Evolutionary conservation across 2,888 invertebrate species (phyloP).

Genomic region (Arctia plantaginis): DNA sequence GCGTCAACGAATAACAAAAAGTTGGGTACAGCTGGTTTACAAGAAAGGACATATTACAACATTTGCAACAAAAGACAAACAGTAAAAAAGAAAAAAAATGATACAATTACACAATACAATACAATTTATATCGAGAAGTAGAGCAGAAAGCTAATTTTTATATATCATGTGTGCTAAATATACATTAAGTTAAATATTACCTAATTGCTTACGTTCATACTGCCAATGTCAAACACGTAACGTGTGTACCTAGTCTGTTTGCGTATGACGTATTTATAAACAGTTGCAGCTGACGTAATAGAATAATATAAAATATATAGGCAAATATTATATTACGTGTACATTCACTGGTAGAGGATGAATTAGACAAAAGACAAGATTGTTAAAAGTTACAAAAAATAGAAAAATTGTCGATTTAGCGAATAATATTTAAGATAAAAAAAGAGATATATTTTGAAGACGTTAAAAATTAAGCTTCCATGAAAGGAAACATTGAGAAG

Average conservation of each 20-base stretch:
- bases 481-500: constrained; percentile 79
- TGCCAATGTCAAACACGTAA: not conserved
- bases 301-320: not conserved
- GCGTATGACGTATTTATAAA: constrained; percentile 1
- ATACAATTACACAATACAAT: not conserved
- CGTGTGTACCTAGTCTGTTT: not conserved
- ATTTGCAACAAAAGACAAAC: not conserved
- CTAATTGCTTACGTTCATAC: not conserved
- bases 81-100: not conserved
- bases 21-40: not conserved
- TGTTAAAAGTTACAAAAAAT: not conserved
- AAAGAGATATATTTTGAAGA: constrained; percentile 27
- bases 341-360: not conserved
- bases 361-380: not conserved
- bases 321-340: no score
- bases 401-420: not conserved
- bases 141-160: not conserved
- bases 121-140: not conserved
- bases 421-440: not conserved
- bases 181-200: not conserved
- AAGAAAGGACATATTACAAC: not conserved
- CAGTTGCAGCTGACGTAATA: not conserved
- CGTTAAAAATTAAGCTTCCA: constrained; percentile 57
- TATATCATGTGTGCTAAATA: not conserved
- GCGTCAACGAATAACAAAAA: not conserved